Base-by-base conservation (phyloP, 2,797 vertebrate species). In the Oreochromis grahami region DNA sequence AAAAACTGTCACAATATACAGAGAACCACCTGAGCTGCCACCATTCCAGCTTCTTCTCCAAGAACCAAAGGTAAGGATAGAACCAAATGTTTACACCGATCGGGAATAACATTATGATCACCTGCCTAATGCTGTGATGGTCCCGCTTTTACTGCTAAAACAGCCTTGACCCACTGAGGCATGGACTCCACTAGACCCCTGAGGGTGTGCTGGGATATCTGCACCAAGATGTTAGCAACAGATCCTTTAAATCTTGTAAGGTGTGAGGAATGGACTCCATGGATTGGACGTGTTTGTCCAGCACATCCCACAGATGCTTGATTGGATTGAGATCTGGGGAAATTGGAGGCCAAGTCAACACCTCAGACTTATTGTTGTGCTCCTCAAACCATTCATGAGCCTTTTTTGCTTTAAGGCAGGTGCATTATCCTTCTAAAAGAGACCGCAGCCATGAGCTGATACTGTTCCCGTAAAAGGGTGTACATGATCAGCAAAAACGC, bases 261-360 rank as follows among this genome's bases (percentile, higher is more conserved):
- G 21, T 65, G 60, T 38, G 60, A 65, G 19, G 7, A 1, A 4
- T 34, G 7, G 3, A 19, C 11, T 65, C 60, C 60, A 5, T 65
- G 60, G 19, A 65, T 65, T 8, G 11, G 60, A 65, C 7, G 11
- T 38, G 60, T 38, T 63, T 63, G 4, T 63, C 34, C 60, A 65
- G 34, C 34, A 65, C 60, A 65, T 65, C 34, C 7, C 60, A 65
- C 19, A 38, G 7, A 65, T 38, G 32, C 32, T 3, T 36, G 58
- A 36, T 13, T 63, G 58, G 32, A n/a, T 36, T 36, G 60, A 14
- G 7, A 38, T 38, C 60, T 63, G 34, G 17, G 10, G 58, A 63
- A 63, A n/a, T 12, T 63, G 0, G 56, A 63, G 32, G 58, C 0
- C 58, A 36, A n/a, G 0, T 7, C 32, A 36, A 38, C 17, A 63